Percentiles rank a stretch among this genome's conserved stretches.
phyloP scores from a whole-genome alignment of 2,888 invertebrate genomes.

The Agelastica alni region DNA sequence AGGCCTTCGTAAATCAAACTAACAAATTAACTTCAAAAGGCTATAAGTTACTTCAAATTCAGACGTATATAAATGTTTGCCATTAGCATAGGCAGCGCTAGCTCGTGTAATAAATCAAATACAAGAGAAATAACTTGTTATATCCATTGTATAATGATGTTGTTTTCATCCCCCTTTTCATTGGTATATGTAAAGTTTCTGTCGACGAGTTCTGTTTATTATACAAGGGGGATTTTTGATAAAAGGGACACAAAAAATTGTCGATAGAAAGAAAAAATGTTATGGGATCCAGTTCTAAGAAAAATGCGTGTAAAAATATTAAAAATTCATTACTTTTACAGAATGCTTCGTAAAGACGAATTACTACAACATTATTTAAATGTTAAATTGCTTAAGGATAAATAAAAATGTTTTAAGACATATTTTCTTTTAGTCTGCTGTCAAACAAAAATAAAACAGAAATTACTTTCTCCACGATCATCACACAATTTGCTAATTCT shows the following conservation, averaged over 20 bases:
- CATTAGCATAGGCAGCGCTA: slow-evolving; percentile 59
- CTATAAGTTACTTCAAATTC: slow-evolving; percentile 54
- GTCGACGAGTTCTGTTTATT: slow-evolving; percentile 36
- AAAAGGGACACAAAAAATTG: slow-evolving; percentile 8
- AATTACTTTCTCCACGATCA: too few relatives aligned
- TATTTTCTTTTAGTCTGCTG: too few relatives aligned
- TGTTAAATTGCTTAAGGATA: too few relatives aligned
- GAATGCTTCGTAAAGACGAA: too few relatives aligned
- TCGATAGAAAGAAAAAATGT: too few relatives aligned
- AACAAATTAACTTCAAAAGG: slow-evolving; percentile 58
- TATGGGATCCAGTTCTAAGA: too few relatives aligned
- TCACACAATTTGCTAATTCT: too few relatives aligned
- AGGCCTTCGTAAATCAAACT: slow-evolving; percentile 57
- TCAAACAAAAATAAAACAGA: too few relatives aligned
- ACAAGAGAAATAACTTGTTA: slow-evolving; percentile 58
- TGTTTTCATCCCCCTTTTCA: slow-evolving; percentile 53
- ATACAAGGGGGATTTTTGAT: slow-evolving; percentile 31
- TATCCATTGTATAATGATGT: slow-evolving; percentile 57
- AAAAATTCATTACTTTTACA: too few relatives aligned
- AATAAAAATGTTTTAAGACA: too few relatives aligned
- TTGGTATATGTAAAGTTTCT: slow-evolving; percentile 51
- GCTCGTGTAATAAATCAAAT: slow-evolving; percentile 56
- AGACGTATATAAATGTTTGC: slow-evolving; percentile 57
- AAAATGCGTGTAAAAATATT: too few relatives aligned
- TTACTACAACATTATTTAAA: too few relatives aligned